phyloP scores from a whole-genome alignment of 2,113 vertebrate genomes.

The Aplodontia rufa region DNA sequence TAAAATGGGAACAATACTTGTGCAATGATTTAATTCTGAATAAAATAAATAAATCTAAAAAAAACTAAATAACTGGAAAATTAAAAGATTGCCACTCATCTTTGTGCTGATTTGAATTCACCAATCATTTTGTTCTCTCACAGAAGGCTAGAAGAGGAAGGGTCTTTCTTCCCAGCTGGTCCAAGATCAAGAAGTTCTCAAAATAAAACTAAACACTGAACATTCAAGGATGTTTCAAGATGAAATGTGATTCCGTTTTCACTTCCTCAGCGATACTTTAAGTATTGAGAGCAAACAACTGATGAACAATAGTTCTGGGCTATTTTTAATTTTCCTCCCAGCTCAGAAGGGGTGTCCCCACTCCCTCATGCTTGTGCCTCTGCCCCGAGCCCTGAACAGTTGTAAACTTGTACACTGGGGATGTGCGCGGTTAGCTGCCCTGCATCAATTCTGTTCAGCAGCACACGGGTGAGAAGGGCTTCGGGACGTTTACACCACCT shows the following conservation, averaged over 20 bases:
- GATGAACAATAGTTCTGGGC: conserved; percentile 45
- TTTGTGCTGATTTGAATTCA: neutral
- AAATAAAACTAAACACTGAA: conserved; percentile 55
- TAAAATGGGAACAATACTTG: neutral
- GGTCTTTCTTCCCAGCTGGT: neutral
- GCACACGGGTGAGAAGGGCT: neutral
- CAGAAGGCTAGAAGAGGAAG: neutral
- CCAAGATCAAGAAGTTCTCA: conserved; percentile 28
- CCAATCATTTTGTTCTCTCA: neutral
- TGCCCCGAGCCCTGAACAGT: neutral
- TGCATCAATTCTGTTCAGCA: neutral
- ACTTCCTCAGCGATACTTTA: conserved; percentile 34
- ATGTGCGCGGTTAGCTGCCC: neutral
- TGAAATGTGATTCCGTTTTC: conserved; percentile 43
- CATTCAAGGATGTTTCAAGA: conserved; percentile 54
- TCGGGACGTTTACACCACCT: conserved; percentile 15
- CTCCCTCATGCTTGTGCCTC: neutral
- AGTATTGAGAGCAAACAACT: conserved; percentile 48
- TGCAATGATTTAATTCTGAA: no score
- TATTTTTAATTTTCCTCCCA: conserved; percentile 59
- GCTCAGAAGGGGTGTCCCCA: neutral
- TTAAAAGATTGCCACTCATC: neutral
- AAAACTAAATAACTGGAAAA: no score
- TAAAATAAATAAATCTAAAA: no score
- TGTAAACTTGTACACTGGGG: neutral